A percentile compares a stretch with the other conserved stretches of the same genome.
These are phyloP conservation scores for Dromococcyx pavoninus DNA, from an alignment of 2,797 vertebrate species.

Conservation along the genomic window DNA sequence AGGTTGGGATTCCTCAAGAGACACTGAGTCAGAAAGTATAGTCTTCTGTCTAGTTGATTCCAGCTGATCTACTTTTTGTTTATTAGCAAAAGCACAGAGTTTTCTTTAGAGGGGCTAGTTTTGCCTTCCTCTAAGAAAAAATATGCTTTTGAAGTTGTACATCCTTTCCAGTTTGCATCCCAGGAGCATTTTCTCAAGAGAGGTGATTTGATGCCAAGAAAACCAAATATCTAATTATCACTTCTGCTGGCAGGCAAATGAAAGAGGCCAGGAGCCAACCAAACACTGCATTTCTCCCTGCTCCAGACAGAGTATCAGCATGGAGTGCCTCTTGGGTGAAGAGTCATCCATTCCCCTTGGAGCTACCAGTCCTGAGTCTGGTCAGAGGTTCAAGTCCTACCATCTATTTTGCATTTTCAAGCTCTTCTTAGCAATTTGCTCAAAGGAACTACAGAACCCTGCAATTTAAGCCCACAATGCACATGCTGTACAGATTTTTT, in stretches of 20 bases:
- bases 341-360: not conserved
- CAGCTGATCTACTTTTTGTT: not conserved
- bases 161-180: not conserved
- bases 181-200: not conserved
- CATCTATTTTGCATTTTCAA: not conserved
- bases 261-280: not conserved
- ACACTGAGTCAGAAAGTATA: not conserved
- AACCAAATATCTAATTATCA: not conserved
- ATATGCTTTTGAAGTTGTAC: not conserved
- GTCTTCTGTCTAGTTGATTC: not conserved
- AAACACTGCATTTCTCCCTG: not conserved
- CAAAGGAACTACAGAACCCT: not conserved
- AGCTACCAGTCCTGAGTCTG: not conserved
- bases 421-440: not conserved
- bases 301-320: not conserved
- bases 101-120: not conserved
- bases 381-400: not conserved
- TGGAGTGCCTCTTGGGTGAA: not conserved
- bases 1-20: not conserved
- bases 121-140: not conserved
- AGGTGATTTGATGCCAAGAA: not conserved
- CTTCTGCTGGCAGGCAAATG: not conserved
- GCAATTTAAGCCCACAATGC: not conserved
- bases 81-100: fast-evolving
- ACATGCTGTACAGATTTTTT: not conserved